phyloP scores from a whole-genome alignment of 2,888 invertebrate genomes.

The Trichogramma dendrolimi region DNA sequence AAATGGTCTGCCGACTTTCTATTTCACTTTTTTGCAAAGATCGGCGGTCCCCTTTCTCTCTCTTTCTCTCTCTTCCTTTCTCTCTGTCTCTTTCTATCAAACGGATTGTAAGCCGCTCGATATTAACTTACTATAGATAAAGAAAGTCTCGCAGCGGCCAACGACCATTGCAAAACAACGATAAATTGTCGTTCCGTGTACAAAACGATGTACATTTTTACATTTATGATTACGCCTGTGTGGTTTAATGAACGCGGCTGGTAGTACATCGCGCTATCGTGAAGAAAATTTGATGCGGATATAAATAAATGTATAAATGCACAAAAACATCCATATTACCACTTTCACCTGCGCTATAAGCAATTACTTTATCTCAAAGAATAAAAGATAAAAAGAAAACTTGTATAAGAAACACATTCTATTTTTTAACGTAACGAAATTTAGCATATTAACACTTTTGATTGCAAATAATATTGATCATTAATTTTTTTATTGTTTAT shows the following conservation, averaged over 20 bases:
- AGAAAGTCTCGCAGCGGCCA: slow-evolving; percentile 9
- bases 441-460: too few species aligned
- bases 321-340: slow-evolving; percentile 2
- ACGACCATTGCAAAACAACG: slow-evolving; percentile 13
- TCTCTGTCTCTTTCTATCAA: slow-evolving; percentile 2
- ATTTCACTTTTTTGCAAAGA: slow-evolving; percentile 12
- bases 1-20: slow-evolving; percentile 20
- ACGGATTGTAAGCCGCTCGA: slow-evolving; percentile 5
- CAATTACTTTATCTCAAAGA: background rate
- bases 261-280: too few species aligned
- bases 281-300: background rate
- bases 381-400: background rate
- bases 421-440: background rate
- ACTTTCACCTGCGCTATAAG: slow-evolving; percentile 16
- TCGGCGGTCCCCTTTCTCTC: slow-evolving; percentile 1
- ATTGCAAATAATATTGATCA: too few species aligned
- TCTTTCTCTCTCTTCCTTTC: slow-evolving; percentile 24
- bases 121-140: slow-evolving; percentile 16
- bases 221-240: too few species aligned
- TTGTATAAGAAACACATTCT: background rate
- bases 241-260: too few species aligned
- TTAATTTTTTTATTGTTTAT: too few species aligned
- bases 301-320: background rate
- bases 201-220: too few species aligned
- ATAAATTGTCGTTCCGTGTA: slow-evolving; percentile 10